phyloP scores from a whole-genome alignment of 2,888 invertebrate species.

The Drosophila recens region DNA sequence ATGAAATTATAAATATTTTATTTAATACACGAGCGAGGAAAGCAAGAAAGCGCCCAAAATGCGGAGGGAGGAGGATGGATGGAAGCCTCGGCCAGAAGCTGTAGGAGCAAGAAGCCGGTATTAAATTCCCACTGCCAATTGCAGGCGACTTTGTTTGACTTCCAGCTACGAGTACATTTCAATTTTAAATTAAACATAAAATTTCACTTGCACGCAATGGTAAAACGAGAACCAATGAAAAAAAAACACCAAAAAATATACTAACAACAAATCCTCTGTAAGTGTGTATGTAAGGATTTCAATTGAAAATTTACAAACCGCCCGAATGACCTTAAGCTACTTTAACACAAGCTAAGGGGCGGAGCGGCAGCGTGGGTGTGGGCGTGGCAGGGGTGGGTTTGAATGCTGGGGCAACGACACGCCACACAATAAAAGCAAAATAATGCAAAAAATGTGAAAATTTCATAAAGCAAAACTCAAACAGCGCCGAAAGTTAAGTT shows the following conservation, averaged over 20 bases:
- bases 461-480: constrained; percentile 74
- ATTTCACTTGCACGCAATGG: constrained; percentile 59
- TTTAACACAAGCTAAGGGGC: constrained; percentile 53
- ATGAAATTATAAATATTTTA: constrained; percentile 72
- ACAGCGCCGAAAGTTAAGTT: constrained; percentile 67
- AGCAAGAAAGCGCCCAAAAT: constrained; percentile 12
- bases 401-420: constrained; percentile 13
- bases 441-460: constrained; percentile 60
- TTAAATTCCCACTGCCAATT: constrained; percentile 69
- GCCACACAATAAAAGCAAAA: constrained; percentile 53
- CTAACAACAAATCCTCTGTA: constrained; percentile 1
- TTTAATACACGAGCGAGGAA: constrained; percentile 51
- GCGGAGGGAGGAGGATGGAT: not conserved
- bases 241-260: constrained; percentile 12
- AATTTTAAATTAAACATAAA: constrained; percentile 71
- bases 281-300: constrained; percentile 50
- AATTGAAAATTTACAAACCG: constrained; percentile 74
- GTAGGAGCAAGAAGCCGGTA: constrained; percentile 30
- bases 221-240: constrained; percentile 37
- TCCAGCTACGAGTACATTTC: constrained; percentile 57
- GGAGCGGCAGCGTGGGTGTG: not conserved
- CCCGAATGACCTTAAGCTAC: constrained; percentile 72
- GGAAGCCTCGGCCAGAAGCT: not conserved
- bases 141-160: constrained; percentile 63
- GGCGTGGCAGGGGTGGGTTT: not conserved